phyloP scores from a whole-genome alignment of 2,113 vertebrate species.

The Acinonyx jubatus region DNA sequence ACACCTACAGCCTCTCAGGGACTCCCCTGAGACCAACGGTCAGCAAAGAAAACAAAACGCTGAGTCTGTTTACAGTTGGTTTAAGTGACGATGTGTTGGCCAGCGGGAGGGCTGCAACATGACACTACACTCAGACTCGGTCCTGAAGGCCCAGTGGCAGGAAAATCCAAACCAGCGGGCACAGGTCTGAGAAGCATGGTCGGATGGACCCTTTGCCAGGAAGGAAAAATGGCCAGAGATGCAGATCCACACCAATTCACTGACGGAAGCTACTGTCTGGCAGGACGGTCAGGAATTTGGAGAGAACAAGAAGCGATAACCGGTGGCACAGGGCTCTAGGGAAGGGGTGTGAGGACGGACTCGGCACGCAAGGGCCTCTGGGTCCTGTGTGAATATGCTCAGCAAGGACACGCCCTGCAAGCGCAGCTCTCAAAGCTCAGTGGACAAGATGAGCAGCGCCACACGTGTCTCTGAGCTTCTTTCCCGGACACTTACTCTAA shows the following conservation, averaged over 20 bases:
- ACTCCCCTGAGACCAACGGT: background rate
- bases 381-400: background rate
- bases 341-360: background rate
- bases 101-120: background rate
- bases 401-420: background rate
- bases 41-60: background rate
- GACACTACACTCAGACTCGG: background rate
- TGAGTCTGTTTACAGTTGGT: background rate
- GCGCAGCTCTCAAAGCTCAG: background rate
- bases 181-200: fast-evolving
- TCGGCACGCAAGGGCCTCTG: fast-evolving
- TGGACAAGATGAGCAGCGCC: background rate
- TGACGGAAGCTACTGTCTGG: background rate
- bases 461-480: background rate
- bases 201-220: background rate
- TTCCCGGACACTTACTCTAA: background rate
- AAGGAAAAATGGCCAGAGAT: background rate
- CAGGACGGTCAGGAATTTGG: background rate
- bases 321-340: background rate
- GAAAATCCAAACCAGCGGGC: too few species aligned
- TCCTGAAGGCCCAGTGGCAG: background rate
- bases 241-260: background rate
- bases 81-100: too few species aligned
- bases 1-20: background rate
- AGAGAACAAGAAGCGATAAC: background rate